phyloP scores from a whole-genome alignment of 2,113 vertebrate genomes.

The Channa maculata region DNA sequence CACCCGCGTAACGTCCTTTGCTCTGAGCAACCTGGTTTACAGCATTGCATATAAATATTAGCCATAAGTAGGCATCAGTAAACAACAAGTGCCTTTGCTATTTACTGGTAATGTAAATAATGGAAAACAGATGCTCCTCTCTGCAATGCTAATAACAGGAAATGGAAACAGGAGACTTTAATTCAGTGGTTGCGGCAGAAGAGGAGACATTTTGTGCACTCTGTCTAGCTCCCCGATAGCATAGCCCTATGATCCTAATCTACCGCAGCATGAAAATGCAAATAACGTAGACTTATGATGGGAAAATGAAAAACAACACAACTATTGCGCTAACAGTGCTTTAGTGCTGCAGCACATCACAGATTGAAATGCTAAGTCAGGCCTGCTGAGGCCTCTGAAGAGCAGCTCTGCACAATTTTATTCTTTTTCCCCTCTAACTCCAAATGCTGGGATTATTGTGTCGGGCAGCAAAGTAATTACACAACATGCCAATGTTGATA shows the following conservation, averaged over 20 bases:
- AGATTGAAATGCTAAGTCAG: slow-evolving; percentile 14
- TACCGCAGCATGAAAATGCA: background rate
- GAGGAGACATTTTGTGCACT: slow-evolving; percentile 33
- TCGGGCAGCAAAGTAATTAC: slow-evolving; percentile 48
- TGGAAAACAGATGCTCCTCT: slow-evolving; percentile 37
- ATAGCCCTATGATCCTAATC: background rate
- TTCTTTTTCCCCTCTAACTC: slow-evolving; percentile 22
- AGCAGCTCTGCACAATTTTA: slow-evolving; percentile 42
- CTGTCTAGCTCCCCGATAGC: slow-evolving; percentile 16
- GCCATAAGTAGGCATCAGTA: slow-evolving; percentile 1
- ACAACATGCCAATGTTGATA: slow-evolving; percentile 36
- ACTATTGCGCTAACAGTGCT: background rate
- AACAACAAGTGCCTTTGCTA: slow-evolving; percentile 20
- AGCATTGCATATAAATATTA: background rate
- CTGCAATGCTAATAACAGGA: slow-evolving; percentile 62
- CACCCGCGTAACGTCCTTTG: background rate
- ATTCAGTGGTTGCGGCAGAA: slow-evolving; percentile 16
- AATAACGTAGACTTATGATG: background rate
- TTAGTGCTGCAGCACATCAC: slow-evolving; percentile 15
- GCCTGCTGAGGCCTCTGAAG: slow-evolving; percentile 32
- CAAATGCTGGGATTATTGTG: slow-evolving; percentile 10
- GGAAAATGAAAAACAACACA: background rate
- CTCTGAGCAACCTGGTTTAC: background rate
- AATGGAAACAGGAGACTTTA: slow-evolving; percentile 59
- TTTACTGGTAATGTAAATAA: slow-evolving; percentile 40